Percentiles rank a stretch among this genome's conserved stretches.
phyloP scores from a whole-genome alignment of 37 sponge, comb jelly and placozoan genomes.

The Theonella swinhoei region DNA sequence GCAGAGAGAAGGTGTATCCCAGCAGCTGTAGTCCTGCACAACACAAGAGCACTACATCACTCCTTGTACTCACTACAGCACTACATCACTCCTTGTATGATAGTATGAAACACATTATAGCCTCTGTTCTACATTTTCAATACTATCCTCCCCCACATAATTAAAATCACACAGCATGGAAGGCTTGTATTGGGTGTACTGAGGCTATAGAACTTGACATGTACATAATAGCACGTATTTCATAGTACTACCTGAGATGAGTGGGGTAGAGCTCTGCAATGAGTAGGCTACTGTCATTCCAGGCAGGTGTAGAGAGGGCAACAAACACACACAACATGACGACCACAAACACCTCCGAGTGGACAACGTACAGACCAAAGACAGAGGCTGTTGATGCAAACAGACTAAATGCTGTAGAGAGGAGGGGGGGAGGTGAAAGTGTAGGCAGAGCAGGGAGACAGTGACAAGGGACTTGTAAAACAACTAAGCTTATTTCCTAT shows the following conservation, averaged over 20 bases:
- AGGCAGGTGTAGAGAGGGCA: slow-evolving; percentile 61
- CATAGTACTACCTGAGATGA: slow-evolving; percentile 47
- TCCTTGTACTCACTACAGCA: too few species aligned
- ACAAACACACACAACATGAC: slow-evolving; percentile 58
- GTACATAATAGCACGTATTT: too few species aligned
- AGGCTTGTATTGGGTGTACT: too few species aligned
- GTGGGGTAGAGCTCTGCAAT: slow-evolving; percentile 74
- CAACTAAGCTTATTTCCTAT: not conserved
- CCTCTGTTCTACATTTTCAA: too few species aligned
- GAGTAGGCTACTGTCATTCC: slow-evolving; percentile 64
- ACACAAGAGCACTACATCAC: too few species aligned
- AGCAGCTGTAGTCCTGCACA: slow-evolving; percentile 50
- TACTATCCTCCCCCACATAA: too few species aligned
- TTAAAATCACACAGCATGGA: too few species aligned
- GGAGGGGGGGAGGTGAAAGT: not conserved
- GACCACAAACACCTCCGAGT: slow-evolving; percentile 50
- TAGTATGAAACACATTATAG: too few species aligned
- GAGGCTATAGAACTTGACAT: too few species aligned
- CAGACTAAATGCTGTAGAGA: slow-evolving; percentile 39
- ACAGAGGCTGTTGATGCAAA: slow-evolving; percentile 43
- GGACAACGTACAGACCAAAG: slow-evolving; percentile 60
- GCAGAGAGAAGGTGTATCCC: slow-evolving; percentile 50
- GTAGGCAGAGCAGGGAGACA: not conserved
- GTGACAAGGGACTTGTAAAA: not conserved
- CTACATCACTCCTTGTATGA: too few species aligned